A percentile compares a stretch with the other conserved stretches of the same genome.
Evolutionary conservation across 1,140 invertebrate species (phyloP).

Genomic region (Aphidius ervi): DNA sequence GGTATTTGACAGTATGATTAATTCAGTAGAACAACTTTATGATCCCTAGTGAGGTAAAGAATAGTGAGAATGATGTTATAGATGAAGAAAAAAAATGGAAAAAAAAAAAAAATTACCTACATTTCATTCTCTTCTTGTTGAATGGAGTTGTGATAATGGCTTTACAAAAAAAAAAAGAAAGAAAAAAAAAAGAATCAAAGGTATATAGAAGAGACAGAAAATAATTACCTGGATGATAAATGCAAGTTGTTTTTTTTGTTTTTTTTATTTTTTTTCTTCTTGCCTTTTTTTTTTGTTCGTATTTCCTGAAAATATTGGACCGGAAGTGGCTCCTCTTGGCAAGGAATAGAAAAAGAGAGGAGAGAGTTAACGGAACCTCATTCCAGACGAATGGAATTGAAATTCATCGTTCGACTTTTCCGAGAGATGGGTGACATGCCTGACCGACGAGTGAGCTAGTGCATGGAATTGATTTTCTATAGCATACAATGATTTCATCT

Average conservation of each 20-base stretch:
- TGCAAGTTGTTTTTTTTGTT: not conserved
- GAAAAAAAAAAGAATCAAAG: not conserved
- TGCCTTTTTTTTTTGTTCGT: constrained; percentile 2
- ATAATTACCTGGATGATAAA: constrained; percentile 12
- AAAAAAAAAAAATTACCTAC: too few species aligned
- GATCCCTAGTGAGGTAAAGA: too few species aligned
- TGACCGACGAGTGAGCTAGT: constrained; percentile 4
- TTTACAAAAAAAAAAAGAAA: too few species aligned
- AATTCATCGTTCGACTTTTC: constrained; percentile 11
- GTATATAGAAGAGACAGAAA: constrained; percentile 6
- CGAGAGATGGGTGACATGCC: not conserved
- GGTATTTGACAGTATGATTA: constrained; percentile 6
- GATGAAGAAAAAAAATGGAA: too few species aligned
- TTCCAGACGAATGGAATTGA: not conserved
- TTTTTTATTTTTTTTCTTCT: constrained; percentile 1
- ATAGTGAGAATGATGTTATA: too few species aligned
- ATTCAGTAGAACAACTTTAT: constrained; percentile 12
- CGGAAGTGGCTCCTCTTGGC: constrained; percentile 6
- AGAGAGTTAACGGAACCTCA: too few species aligned
- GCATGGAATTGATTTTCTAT: constrained; percentile 23
- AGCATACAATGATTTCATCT: constrained; percentile 24
- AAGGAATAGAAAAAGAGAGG: constrained; percentile 6
- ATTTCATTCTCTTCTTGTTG: too few species aligned
- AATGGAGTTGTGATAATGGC: too few species aligned
- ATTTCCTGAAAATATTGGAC: constrained; percentile 18